Base-by-base conservation (phyloP, 2,113 vertebrate species). In the Conger conger region DNA sequence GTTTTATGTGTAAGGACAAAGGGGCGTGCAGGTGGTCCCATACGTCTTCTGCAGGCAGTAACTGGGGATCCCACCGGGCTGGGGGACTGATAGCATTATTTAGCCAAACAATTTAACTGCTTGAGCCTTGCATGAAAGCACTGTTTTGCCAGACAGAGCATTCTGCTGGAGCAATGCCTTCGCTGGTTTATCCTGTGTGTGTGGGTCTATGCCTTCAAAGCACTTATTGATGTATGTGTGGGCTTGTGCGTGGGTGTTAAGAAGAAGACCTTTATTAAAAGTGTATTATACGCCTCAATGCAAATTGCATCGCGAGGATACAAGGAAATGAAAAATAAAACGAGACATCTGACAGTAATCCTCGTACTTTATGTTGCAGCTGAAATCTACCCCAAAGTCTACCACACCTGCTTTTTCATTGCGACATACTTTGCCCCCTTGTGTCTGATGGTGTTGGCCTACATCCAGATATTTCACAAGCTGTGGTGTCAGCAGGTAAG, bases 401-500 rank as follows among this genome's bases (percentile, higher is more conserved):
- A 99, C 83, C 98, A 99, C 87, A 96, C 94, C 0, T 99, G 97
- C 87, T 99, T 99, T 93, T 99, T 99, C 86, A 95, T 99, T 84
- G 96, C 97, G 81, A 99, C 98, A 0, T 99, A 99, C 87, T 95
- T 99, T 91, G 97, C 97, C 15, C 98, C 98, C 0, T 85, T 99
- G 37, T 99, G 98, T 92, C 96, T 99, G 18, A 99, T 99, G 98
- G 95, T 98, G 53, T 92, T 99, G 95, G 98, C 97, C 27, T 99
- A 99, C 89, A 95, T 98, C 87, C 98, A 99, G 91, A 99, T 99
- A 92, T 99, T 98, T 89, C 96, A 97, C 80, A 99, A 99, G 90
- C 94, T 99, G 27, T 99, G 97, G 98, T 98, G 96, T 89, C 96
- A 97, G 79, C 97, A 99, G 96, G 98, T 99, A 91, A 87, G 91